Percentiles rank a stretch among this genome's conserved stretches.
Evolutionary conservation across 2,113 vertebrate species (phyloP).

Genomic region (Pygoscelis adeliae): DNA sequence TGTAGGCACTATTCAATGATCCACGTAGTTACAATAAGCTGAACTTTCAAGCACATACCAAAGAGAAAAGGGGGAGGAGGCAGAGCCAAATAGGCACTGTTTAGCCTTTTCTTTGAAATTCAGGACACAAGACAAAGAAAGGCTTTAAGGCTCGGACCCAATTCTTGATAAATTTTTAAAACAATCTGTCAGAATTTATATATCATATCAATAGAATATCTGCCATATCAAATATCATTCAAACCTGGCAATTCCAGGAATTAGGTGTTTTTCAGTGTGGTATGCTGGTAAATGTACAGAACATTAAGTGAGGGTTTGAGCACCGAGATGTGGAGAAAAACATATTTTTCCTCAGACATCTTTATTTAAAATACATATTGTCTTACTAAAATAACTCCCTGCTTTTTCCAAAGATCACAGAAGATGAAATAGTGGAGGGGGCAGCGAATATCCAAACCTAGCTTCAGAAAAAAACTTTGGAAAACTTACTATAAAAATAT

Average conservation of each 20-base stretch:
- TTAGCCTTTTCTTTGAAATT: not conserved
- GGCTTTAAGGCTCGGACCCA: not conserved
- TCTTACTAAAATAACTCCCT: constrained; percentile 66
- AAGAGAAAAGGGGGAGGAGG: not conserved
- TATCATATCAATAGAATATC: not conserved
- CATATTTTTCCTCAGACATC: constrained; percentile 61
- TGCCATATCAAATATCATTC: not conserved
- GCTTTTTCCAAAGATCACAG: constrained; percentile 69
- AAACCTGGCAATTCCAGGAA: constrained; percentile 12
- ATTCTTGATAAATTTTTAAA: not conserved
- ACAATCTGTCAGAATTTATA: not conserved
- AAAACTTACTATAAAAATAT: constrained; percentile 56
- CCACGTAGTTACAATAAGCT: not conserved
- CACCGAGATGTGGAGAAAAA: constrained; percentile 48
- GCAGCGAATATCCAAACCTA: constrained; percentile 26
- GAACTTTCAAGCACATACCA: not conserved
- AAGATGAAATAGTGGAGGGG: constrained; percentile 8
- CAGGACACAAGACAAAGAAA: not conserved
- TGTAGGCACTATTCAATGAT: not conserved
- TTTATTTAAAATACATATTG: constrained; percentile 69
- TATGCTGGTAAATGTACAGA: constrained; percentile 26
- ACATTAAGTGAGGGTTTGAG: constrained; percentile 42
- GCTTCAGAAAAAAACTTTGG: constrained; percentile 15
- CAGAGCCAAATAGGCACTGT: not conserved
- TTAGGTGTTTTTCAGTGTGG: not conserved